Evolutionary conservation across 2,888 invertebrate genomes (phyloP).

Genomic region (Cephus rjabovi): DNA sequence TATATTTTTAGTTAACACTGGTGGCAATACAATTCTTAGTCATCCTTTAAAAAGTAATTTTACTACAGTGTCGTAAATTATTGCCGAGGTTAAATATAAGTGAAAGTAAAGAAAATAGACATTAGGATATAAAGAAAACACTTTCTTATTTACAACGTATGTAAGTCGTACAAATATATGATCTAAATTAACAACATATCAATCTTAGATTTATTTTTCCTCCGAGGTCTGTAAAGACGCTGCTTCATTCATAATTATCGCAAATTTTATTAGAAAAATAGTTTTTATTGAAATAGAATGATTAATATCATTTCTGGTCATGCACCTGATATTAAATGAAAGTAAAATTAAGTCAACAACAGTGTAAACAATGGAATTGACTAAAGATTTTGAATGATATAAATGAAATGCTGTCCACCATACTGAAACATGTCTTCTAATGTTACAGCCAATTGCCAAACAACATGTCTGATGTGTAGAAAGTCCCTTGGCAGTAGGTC

Average conservation of each 20-base stretch:
- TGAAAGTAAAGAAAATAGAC: background rate
- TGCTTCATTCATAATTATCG: background rate
- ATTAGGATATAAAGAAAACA: background rate
- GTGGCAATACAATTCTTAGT: background rate
- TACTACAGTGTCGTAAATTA: background rate
- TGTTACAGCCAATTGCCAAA: slow-evolving; percentile 1
- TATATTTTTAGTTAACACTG: background rate
- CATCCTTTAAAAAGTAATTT: background rate
- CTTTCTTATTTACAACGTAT: background rate
- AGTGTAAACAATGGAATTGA: background rate
- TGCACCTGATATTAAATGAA: background rate
- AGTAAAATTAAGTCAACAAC: background rate
- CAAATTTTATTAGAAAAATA: background rate
- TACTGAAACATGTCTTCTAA: slow-evolving; percentile 4
- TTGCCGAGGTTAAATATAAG: background rate
- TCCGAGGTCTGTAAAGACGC: slow-evolving; percentile 49
- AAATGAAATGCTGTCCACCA: background rate
- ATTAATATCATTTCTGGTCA: background rate
- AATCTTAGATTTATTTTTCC: slow-evolving; percentile 33
- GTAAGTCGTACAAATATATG: background rate
- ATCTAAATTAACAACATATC: background rate
- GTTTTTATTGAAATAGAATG: background rate
- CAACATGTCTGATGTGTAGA: slow-evolving; percentile 12
- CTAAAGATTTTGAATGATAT: background rate
- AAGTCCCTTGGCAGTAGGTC: slow-evolving; percentile 25